Evolutionary conservation across 2,113 vertebrate genomes (phyloP), one percentile per base, ranked within the genome.

Genomic region (Scopus umbretta): DNA sequence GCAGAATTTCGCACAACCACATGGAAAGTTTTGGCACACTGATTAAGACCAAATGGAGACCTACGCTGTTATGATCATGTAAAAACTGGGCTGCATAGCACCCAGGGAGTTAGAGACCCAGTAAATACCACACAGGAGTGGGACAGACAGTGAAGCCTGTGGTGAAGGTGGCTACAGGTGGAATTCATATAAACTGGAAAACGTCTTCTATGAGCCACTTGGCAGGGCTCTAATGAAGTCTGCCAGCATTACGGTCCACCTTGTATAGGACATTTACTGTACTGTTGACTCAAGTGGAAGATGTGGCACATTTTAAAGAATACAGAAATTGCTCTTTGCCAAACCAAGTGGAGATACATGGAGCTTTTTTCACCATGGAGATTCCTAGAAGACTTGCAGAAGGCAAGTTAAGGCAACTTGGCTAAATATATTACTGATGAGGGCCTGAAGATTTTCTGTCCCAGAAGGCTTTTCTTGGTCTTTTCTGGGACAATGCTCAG

Each of bases 11-110:
- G 38, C 50, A n/a, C 10, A 75, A 65, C 7, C 0, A 0, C 40
- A 70, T 0, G 2, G 47, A 53, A 93, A 74, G 23, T 53, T 72
- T 0, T 49, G 53, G 19, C 40, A 61, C 0, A 1, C 19, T 66
- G 38, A 50, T 65, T 38, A 65, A 79, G n/a, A 47, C 25, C 58
- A 78, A 75, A 43, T 23, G 29, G 36, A 80, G 49, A 73, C 20
- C 18, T 68, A 11, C 3, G 5, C 15, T 4, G 0, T 34, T 34
- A 59, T 8, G 27, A 14, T 52, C 12, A 21, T 4, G 10, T 70
- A 22, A 78, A 86, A 42, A 18, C 30, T 26, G 16, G 61, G 52
- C 40, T 65, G 53, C 45, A 25, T 2, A 68, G 32, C 53, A 90
- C 59, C 17, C 56, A 84, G 78, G 40, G 52, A 62, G 63, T 22